These are phyloP conservation scores for Sminthurinus signatus DNA, from an alignment of 1,140 invertebrate genomes.

Conservation along the genomic window DNA sequence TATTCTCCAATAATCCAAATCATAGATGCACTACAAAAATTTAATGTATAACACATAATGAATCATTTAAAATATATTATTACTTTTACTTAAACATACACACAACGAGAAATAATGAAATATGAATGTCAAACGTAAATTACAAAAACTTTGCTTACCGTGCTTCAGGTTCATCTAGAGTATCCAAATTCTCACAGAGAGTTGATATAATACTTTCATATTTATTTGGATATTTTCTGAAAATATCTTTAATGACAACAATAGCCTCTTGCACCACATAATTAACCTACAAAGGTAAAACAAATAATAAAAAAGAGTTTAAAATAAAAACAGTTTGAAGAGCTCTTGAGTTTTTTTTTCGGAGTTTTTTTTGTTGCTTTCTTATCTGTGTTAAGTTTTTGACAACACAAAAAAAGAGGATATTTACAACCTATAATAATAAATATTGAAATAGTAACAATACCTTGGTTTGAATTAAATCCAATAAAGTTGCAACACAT, in stretches of 20 bases:
- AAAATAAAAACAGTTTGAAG: background rate
- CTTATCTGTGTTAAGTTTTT: conserved; percentile 16
- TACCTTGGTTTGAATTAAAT: conserved; percentile 98
- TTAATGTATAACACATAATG: conserved; percentile 4
- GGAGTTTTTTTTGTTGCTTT: too few relatives aligned
- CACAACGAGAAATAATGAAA: background rate
- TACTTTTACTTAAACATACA: conserved; percentile 7
- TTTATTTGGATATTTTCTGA: conserved; percentile 99
- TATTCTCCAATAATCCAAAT: conserved; percentile 99
- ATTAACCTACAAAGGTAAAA: conserved; percentile 63
- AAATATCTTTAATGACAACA: conserved; percentile 99
- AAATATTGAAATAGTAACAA: too few relatives aligned
- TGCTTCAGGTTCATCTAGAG: conserved; percentile 97
- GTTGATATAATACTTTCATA: conserved; percentile 99
- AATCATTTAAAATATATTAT: conserved; percentile 3
- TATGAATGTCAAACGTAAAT: background rate
- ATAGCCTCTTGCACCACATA: conserved; percentile 99
- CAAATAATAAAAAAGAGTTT: background rate
- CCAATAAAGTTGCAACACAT: conserved; percentile 96
- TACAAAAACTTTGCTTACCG: conserved; percentile 48
- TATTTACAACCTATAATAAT: background rate
- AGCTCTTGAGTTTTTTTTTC: too few relatives aligned
- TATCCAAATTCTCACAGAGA: conserved; percentile 97
- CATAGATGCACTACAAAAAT: conserved; percentile 79
- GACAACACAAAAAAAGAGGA: background rate